phyloP scores from a whole-genome alignment of 2,888 invertebrate species.

The Andrena marginata region DNA sequence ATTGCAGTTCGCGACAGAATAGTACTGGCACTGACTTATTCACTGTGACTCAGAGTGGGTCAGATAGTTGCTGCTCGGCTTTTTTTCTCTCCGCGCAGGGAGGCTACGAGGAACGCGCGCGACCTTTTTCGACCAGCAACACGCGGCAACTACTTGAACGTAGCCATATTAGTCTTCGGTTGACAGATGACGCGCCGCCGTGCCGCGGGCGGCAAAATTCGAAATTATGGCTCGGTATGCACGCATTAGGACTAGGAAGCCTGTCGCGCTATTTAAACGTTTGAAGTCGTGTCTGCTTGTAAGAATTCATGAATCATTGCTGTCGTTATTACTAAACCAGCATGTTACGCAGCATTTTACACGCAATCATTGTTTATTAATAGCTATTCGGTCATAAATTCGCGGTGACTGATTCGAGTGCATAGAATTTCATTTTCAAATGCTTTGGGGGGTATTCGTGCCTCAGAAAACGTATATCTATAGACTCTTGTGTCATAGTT shows the following conservation, averaged over 20 bases:
- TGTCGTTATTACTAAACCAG: not conserved
- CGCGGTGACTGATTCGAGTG: not conserved
- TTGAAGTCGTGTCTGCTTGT: not conserved
- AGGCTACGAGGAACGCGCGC: not conserved
- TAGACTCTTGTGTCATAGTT: too few relatives aligned
- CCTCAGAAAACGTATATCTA: too few relatives aligned
- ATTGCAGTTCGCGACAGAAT: not conserved
- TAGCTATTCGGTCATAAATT: not conserved
- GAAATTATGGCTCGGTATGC: constrained; percentile 36
- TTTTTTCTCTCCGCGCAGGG: not conserved
- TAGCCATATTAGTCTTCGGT: constrained; percentile 46
- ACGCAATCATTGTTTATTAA: not conserved
- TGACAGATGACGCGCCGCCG: constrained; percentile 26
- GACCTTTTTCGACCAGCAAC: constrained; percentile 28
- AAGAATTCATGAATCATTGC: not conserved
- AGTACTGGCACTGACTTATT: not conserved
- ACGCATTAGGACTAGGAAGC: not conserved
- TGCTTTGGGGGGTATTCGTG: not conserved
- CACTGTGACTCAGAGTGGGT: not conserved
- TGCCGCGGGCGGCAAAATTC: constrained; percentile 38
- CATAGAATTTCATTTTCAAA: not conserved
- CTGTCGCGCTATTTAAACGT: not conserved
- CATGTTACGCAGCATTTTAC: not conserved
- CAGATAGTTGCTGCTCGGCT: not conserved
- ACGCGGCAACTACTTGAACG: constrained; percentile 17